Base-by-base conservation (phyloP, 2,888 invertebrate species). In the Caenorhabditis becei region DNA sequence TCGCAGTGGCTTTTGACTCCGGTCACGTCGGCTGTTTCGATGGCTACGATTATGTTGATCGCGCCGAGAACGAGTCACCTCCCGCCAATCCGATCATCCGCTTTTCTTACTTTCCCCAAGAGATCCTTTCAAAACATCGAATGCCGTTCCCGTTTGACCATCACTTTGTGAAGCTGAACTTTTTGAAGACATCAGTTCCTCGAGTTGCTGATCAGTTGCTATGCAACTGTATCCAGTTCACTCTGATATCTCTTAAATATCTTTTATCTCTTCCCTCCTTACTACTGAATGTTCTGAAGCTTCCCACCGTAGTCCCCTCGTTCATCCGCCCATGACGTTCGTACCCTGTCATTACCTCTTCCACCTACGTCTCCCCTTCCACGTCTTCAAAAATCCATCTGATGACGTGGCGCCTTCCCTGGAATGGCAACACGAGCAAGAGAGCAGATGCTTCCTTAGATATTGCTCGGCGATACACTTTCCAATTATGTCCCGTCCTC, bases 391-490 rank as follows among this genome's bases (percentile, higher is more conserved):
- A 41, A 41, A 54, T 54, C 37, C 26, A 54, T 61, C 23, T 41
- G 2, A 18, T 47, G 61, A 62, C 58, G 58, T 62, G 41, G 58
- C 37, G 2, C 35, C 44, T 61, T 24, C 41, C 20, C 37, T 11
- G 18, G 24, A 71, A 62, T 63, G 63, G 63, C 54, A 72, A 65
- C 56, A 71, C 18, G n/a, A 16, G 35, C 5, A 10, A 35, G 35
- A 35, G 35, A 47, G 4, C 65, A 51, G 74, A 74, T 74, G 74
- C 58, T 74, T 58, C 51, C 35, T 54, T 70, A 66, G 65, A 63
- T 77, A 66, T 62, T 37, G 3, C 32, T 4, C 26, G 1, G 28
- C 23, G 41, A 3, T 66, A 41, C 62, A 59, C 26, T 69, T 63
- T 70, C 61, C 54, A 59, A 66, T 61, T 77, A 59, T 77, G 53